phyloP scores from a whole-genome alignment of 30 jellyfish, hydroid and myxozoan genomes.

The Hydra vulgaris region DNA sequence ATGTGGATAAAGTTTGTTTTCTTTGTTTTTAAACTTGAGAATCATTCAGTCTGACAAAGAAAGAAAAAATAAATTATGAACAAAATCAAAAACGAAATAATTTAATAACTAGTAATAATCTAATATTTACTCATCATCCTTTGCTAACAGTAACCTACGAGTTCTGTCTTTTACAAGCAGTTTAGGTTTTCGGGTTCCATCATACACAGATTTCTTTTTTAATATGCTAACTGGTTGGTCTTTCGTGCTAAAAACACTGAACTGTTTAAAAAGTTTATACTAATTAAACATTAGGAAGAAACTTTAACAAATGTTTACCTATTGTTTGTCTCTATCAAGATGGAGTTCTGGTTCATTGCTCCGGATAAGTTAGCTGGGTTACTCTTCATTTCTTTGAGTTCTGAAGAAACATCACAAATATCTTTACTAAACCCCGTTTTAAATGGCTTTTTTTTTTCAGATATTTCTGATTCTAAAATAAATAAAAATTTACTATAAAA shows the following conservation, averaged over 20 bases:
- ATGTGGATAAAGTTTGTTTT: too few species aligned
- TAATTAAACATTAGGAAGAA: not conserved
- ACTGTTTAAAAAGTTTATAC: not conserved
- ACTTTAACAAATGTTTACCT: not conserved
- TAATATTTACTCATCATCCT: slow-evolving; percentile 16
- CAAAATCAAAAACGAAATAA: too few species aligned
- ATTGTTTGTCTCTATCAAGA: not conserved
- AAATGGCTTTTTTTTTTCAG: not conserved
- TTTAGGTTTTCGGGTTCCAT: not conserved
- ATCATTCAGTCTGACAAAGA: not conserved
- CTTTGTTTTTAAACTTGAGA: not conserved
- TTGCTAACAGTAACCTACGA: slow-evolving; percentile 12
- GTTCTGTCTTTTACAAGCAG: slow-evolving; percentile 19
- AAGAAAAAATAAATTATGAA: not conserved
- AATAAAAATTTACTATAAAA: too few species aligned
- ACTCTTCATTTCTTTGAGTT: not conserved
- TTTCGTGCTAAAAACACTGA: not conserved
- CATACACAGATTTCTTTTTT: slow-evolving; percentile 78
- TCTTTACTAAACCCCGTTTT: not conserved
- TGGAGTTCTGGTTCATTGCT: not conserved
- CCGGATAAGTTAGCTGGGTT: not conserved
- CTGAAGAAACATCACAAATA: not conserved
- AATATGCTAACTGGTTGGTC: slow-evolving; percentile 47
- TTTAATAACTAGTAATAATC: slow-evolving; percentile 6
- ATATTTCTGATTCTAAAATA: not conserved